Conservation (phyloP, 2,797 vertebrate species). For the Oreortyx pictus region DNA sequence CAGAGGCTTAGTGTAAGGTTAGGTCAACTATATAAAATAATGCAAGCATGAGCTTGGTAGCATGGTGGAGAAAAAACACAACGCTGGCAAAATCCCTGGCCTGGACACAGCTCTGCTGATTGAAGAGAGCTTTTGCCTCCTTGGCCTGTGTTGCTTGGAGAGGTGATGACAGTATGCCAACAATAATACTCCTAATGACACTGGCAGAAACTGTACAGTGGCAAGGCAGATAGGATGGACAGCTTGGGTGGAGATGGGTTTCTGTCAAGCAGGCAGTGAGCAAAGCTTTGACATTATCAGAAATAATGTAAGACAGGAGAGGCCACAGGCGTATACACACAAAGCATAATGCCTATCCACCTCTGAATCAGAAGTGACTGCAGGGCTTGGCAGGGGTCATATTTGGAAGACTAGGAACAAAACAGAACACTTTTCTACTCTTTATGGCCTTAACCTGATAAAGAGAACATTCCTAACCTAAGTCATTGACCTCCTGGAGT, state of each 20-base stretch:
- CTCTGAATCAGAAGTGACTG: neutral
- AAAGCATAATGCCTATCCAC: neutral
- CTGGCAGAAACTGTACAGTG: neutral
- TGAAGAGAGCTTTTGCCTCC: neutral
- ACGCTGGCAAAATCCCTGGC: neutral
- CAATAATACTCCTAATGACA: neutral
- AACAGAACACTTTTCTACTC: neutral
- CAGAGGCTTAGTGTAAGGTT: neutral
- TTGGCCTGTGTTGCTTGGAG: neutral
- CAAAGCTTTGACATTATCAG: neutral
- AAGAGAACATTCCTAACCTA: neutral
- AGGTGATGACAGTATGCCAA: neutral
- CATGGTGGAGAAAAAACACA: neutral
- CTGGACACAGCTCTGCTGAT: neutral
- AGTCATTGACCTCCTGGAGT: neutral
- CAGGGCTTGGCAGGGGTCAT: accelerated
- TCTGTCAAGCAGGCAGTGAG: neutral
- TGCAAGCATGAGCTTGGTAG: neutral
- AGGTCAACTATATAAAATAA: neutral
- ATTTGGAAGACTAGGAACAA: neutral
- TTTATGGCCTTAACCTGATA: neutral
- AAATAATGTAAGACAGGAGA: neutral
- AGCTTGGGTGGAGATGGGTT: neutral
- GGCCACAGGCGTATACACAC: no score
- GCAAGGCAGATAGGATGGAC: neutral